Base-by-base conservation (phyloP, 2,113 vertebrate species). In the Colaptes auratus region DNA sequence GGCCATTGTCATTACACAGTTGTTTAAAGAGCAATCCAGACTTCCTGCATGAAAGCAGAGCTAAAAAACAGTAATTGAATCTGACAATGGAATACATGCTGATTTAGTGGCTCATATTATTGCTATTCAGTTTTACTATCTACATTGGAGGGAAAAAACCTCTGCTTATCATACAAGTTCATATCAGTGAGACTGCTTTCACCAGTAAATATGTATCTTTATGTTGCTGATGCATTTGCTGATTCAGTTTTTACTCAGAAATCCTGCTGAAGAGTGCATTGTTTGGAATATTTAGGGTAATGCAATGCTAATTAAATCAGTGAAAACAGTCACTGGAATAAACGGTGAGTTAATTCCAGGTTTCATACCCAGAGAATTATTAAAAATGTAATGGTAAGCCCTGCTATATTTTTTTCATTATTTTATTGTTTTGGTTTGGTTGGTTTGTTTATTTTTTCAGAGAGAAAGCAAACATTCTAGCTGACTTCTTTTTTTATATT, bases 1-100 rank as follows among this genome's bases (percentile, higher is more conserved):
- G 46, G 46, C 7, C 12, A 13, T 2, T 56, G 35, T 12, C 39
- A 35, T 79, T 53, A 13, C 0, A 0, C 15, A 50, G 19, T 9
- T 19, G 7, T n/a, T 27, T 66, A 21, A 83, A 56, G 28, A 69
- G 28, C 10, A 78, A 81, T 39, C 2, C 17, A 59, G 23, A 69
- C 15, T 28, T 56, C 18, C 36, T 84, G 16, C 6, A 6, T 58
- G 60, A 36, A 6, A 73, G 8, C 4, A 76, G 44, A 53, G 4
- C 12, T 70, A 63, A 64, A 79, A 81, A 27, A n/a, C 31, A 71
- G 19, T 48, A 59, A 72, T 33, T 42, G 35, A 63, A 65, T 27
- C 5, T 19, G 7, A 12, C 6, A 73, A 3, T n/a, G 12, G 27
- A 44, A 15, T 63, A 31, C 18, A 6, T 42, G 9, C 48, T 70